These are phyloP conservation scores for Cantharis rustica DNA, from an alignment of 2,888 invertebrate genomes.

Conservation along the genomic window DNA sequence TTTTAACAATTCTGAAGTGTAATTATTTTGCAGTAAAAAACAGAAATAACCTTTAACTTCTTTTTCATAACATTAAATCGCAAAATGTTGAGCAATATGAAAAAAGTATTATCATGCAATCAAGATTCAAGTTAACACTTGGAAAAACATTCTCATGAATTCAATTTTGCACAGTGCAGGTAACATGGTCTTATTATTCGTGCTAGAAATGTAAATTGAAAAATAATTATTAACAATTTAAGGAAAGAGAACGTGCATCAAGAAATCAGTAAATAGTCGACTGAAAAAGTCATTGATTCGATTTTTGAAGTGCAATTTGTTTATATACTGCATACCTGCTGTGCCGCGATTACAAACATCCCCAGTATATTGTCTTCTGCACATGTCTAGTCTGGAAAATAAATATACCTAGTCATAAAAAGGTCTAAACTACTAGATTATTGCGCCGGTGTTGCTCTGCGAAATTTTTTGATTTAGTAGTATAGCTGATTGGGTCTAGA, in stretches of 20 bases:
- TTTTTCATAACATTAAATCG: neutral
- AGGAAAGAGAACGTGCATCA: constrained; percentile 18
- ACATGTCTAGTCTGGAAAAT: constrained; percentile 96
- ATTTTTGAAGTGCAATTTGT: constrained; percentile 18
- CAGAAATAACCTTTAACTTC: neutral
- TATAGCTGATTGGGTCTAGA: constrained; percentile 20
- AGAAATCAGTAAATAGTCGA: constrained; percentile 11
- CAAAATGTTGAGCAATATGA: neutral
- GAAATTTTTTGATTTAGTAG: constrained; percentile 18
- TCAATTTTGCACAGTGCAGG: constrained; percentile 22
- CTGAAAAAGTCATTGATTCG: constrained; percentile 6
- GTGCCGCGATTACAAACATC: constrained; percentile 98
- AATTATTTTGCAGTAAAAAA: neutral
- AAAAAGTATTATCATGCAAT: neutral
- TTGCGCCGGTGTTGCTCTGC: constrained; percentile 13
- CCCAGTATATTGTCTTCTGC: constrained; percentile 92
- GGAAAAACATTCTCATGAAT: neutral
- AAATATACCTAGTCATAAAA: constrained; percentile 47
- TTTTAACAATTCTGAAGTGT: neutral
- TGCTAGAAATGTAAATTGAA: neutral
- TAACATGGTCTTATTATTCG: neutral
- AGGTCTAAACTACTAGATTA: constrained; percentile 30
- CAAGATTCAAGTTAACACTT: neutral
- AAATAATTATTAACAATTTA: neutral
- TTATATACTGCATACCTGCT: constrained; percentile 75